Conservation (phyloP, 2,797 vertebrate genomes). For the Sitta carolinensis region DNA sequence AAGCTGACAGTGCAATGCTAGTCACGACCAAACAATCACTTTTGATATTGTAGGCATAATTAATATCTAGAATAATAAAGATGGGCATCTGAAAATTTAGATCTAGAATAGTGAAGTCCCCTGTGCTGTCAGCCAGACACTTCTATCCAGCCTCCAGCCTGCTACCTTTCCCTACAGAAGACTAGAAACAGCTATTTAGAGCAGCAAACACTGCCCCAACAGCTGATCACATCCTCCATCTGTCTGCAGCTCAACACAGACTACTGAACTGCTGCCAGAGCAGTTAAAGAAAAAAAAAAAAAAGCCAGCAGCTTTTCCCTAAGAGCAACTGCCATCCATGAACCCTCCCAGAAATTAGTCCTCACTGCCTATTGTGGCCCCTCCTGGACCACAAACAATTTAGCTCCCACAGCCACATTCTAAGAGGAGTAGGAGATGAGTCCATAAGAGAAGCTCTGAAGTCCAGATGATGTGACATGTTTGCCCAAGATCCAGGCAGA, state of each 20-base stretch:
- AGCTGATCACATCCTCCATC: constrained; percentile 62
- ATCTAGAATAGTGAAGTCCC: neutral
- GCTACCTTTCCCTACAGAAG: constrained; percentile 3
- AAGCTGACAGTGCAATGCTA: neutral
- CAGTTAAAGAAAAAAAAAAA: neutral
- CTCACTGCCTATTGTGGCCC: rapidly evolving
- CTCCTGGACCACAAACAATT: neutral
- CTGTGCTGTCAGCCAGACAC: neutral
- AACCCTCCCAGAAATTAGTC: neutral
- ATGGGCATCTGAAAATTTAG: neutral
- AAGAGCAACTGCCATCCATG: neutral
- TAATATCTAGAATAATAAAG: neutral
- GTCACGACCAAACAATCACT: neutral
- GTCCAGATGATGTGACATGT: neutral
- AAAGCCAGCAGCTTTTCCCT: neutral
- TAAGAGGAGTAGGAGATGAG: neutral
- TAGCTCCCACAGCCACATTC: neutral
- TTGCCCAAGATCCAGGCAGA: neutral
- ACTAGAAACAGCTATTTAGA: constrained; percentile 30
- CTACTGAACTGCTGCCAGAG: constrained; percentile 33
- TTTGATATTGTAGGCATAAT: neutral
- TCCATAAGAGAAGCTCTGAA: neutral
- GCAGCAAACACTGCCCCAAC: constrained; percentile 42
- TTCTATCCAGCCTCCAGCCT: neutral
- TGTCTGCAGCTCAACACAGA: constrained; percentile 27